phyloP scores from a whole-genome alignment of 2,888 invertebrate species.

The Augochlorella aurata region DNA sequence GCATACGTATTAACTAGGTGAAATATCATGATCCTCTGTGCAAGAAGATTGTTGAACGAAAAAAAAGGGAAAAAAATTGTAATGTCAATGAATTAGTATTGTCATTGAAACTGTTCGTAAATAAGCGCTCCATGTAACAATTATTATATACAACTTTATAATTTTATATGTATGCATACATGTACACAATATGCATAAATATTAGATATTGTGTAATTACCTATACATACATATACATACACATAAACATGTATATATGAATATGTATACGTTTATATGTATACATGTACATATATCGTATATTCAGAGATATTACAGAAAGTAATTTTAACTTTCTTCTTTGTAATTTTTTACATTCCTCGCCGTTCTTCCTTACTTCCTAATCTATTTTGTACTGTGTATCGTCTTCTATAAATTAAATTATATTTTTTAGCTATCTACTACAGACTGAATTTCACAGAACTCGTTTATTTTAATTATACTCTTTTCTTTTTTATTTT shows the following conservation, averaged over 20 bases:
- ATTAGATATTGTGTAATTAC: conserved; percentile 46
- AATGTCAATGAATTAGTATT: conserved; percentile 46
- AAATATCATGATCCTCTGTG: conserved; percentile 28
- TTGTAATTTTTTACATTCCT: conserved; percentile 36
- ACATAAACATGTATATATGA: conserved; percentile 13
- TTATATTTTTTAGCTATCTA: conserved; percentile 14
- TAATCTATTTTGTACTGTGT: conserved; percentile 1
- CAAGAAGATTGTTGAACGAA: conserved; percentile 29
- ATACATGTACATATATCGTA: conserved; percentile 45
- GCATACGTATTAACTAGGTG: conserved; percentile 31
- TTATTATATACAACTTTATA: conserved; percentile 55
- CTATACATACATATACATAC: conserved; percentile 34
- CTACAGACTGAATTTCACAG: neutral
- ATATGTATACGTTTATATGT: conserved; percentile 22
- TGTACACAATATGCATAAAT: conserved; percentile 46
- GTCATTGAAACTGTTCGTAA: conserved; percentile 48
- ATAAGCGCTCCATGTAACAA: conserved; percentile 45
- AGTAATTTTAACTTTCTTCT: conserved; percentile 47
- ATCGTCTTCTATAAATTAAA: neutral
- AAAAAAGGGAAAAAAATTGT: conserved; percentile 28
- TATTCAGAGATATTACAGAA: conserved; percentile 52
- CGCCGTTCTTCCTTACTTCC: neutral
- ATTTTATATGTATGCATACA: conserved; percentile 57
- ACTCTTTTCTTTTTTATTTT: neutral
- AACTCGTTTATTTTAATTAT: neutral